Evolutionary conservation across 2,888 invertebrate species (phyloP), one percentile per base, ranked within the genome.

Genomic region (Apodemia mormo): DNA sequence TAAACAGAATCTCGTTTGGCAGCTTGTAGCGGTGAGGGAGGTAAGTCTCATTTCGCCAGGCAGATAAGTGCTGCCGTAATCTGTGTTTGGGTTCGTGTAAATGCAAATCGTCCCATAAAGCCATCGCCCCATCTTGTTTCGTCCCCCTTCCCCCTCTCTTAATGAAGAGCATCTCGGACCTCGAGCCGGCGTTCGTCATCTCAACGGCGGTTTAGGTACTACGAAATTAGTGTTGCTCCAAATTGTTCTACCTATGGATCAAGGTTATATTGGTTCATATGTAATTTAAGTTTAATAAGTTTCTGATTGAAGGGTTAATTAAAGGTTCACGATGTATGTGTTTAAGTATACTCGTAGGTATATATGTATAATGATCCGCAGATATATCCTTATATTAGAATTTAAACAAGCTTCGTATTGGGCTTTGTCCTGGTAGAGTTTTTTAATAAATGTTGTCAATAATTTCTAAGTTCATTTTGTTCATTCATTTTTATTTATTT

Each of bases 81-180:
- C 92, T 90, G 88, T 88, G 89, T 89, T 85, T 81, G 85, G 86
- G 89, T 89, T 90, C 92, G 92, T 92, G 93, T 92, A 92, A 93
- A 93, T 93, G 93, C 92, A 93, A 93, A 93, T 93, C 86, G 91
- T 90, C 87, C 90, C 86, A 92, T 92, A 92, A 93, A 90, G 90
- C 90, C 88, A 88, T 89, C 83, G 83, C 79, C 80, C 80, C 78
- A 76, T 77, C 78, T 79, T 78, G 79, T 78, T 80, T 73, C 77
- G 76, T 77, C 73, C 77, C 80, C 79, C 80, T 72, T 71, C 71
- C 70, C 71, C 76, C 77, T 75, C 76, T 81, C 87, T 86, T 92
- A 91, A 92, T 92, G 92, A 92, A 92, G 89, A 90, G 89, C 78
- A 85, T 84, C 86, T 86, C 86, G 88, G 87, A 87, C 87, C 80